phyloP scores from a whole-genome alignment of 2,797 vertebrate species.

The Micromesistius poutassou region DNA sequence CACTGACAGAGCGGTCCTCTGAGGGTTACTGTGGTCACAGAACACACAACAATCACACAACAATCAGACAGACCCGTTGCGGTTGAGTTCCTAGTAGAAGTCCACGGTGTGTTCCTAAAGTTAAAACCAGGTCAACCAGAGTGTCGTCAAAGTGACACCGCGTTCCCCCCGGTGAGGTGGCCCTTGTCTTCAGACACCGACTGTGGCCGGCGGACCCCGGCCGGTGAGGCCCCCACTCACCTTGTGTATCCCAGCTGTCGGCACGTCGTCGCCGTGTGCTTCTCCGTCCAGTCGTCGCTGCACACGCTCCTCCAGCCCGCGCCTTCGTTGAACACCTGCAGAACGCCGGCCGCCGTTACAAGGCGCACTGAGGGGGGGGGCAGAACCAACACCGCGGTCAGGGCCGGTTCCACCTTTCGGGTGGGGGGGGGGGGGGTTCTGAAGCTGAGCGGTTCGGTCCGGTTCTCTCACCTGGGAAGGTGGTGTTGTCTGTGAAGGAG shows the following conservation, averaged over 20 bases:
- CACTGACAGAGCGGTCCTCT: slow-evolving; percentile 27
- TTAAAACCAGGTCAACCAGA: neutral
- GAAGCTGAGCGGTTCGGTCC: neutral
- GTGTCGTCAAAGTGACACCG: no score
- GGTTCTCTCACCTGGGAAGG: slow-evolving; percentile 66
- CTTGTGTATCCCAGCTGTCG: slow-evolving; percentile 81
- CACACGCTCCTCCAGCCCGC: slow-evolving; percentile 81
- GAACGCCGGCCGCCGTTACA: slow-evolving; percentile 65
- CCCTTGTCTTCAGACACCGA: neutral
- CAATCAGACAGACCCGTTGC: neutral
- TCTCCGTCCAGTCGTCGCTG: slow-evolving; percentile 71
- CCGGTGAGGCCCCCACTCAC: slow-evolving; percentile 62
- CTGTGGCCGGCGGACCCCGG: no score
- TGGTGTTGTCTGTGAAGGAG: slow-evolving; percentile 51
- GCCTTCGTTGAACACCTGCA: slow-evolving; percentile 75
- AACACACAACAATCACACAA: no score
- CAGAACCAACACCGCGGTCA: neutral
- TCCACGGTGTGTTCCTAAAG: neutral
- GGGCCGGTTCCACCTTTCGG: neutral
- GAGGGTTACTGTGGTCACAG: slow-evolving; percentile 53
- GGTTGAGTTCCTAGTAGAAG: neutral
- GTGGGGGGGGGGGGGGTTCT: neutral
- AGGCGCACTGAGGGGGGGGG: slow-evolving; percentile 75
- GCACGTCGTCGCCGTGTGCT: slow-evolving; percentile 77
- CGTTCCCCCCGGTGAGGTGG: neutral